Evolutionary conservation across 2,888 invertebrate species (phyloP), one percentile per base, ranked within the genome.

Genomic region (Macaria liturata): DNA sequence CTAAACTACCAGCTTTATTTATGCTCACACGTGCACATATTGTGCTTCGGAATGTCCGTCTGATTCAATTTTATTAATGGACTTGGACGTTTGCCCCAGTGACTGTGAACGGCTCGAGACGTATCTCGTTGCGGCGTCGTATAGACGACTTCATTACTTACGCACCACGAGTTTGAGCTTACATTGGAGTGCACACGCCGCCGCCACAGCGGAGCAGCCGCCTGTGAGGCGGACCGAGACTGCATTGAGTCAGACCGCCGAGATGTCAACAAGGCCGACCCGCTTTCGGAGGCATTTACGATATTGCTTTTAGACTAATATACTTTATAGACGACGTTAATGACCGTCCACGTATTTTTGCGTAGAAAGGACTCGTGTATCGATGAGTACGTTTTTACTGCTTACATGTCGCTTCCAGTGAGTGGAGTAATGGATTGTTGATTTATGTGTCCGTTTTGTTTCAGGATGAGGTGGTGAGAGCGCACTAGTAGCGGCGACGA

Each of bases 21-120:
- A 88, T 86, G 74, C 71, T 74, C 78, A 74, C 87, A 87, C 86
- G 88, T 90, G 90, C 84, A 81, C 81, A 86, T 80, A 81, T 86
- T 86, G 86, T 89, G 84, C 83, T 76, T 72, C 78, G 88, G 90
- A 89, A 91, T 90, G 88, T 86, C 85, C 81, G 86, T 84, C 86
- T 90, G 91, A 90, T 91, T 91, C 91, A 88, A 91, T 91, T 86
- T 91, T 91, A 91, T 91, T 90, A 91, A 91, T 91, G 91, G 91
- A 91, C 81, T 91, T 91, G 91, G 91, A 89, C 86, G 84, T 79
- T 88, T 91, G 91, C 91, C 91, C 91, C 78, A 86, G 81, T 90
- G 88, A 91, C 86, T 87, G 80, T 80, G 85, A 84, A 85, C 83
- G 81, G 54, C 77, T 80, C 81, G 72, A 77, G 76, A 78, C 81